A percentile compares a stretch with the other conserved stretches of the same genome.
Conservation (phyloP, 2,888 invertebrate species). For the Petrophora chlorosata region DNA sequence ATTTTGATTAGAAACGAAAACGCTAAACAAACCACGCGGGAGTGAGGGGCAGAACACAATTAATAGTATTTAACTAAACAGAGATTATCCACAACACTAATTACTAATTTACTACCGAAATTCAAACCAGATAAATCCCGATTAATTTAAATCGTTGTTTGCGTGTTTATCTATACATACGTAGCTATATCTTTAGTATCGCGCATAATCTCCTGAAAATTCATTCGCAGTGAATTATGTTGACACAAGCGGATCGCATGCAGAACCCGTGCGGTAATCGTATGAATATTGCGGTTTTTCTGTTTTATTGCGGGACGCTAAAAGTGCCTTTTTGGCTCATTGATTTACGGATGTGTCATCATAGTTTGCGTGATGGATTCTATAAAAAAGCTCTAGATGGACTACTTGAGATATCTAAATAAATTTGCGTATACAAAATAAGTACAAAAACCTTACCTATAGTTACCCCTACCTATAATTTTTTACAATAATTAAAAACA, state of each 20-base stretch:
- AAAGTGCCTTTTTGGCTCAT: background rate
- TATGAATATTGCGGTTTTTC: conserved; percentile 42
- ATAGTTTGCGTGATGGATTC: background rate
- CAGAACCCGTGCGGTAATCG: conserved; percentile 37
- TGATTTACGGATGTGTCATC: background rate
- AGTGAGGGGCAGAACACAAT: too few relatives aligned
- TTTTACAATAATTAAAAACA: too few relatives aligned
- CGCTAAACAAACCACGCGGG: too few relatives aligned
- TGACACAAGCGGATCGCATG: conserved; percentile 42
- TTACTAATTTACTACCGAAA: conserved; percentile 12
- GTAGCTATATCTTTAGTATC: too few relatives aligned
- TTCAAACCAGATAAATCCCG: conserved; percentile 4
- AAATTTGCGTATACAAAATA: too few relatives aligned
- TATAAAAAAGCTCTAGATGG: too few relatives aligned
- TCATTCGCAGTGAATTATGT: conserved; percentile 41
- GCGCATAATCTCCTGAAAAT: conserved; percentile 30
- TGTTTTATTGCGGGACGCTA: conserved; percentile 19
- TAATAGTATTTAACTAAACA: background rate
- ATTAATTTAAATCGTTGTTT: conserved; percentile 20
- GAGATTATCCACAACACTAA: conserved; percentile 10
- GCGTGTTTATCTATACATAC: too few relatives aligned
- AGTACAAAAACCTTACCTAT: too few relatives aligned
- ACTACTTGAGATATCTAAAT: too few relatives aligned
- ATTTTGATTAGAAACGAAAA: too few relatives aligned
- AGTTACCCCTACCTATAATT: too few relatives aligned